These are phyloP conservation scores for Drosophila meridionalis DNA, from an alignment of 2,888 invertebrate genomes.

Conservation along the genomic window DNA sequence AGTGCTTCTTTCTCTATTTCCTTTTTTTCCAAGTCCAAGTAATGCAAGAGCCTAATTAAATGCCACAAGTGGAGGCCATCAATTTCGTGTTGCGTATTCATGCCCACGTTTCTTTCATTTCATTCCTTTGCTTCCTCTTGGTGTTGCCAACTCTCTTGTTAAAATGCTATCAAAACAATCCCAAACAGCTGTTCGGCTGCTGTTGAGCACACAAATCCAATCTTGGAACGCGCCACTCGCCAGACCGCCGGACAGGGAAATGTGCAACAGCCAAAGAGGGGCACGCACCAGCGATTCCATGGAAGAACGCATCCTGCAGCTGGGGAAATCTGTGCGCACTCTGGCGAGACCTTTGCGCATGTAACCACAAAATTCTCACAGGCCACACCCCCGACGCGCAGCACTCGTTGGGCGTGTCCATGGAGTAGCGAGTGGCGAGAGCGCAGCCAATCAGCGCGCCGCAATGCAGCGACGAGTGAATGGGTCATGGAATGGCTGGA, in stretches of 20 bases:
- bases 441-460: slow-evolving; percentile 58
- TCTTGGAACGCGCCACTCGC: slow-evolving; percentile 45
- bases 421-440: slow-evolving; percentile 60
- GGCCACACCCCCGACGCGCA: slow-evolving; percentile 54
- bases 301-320: slow-evolving; percentile 50
- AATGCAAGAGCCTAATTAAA: slow-evolving; percentile 15
- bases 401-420: slow-evolving; percentile 51
- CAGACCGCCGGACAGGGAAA: slow-evolving; percentile 39
- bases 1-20: too few species aligned
- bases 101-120: slow-evolving; percentile 10
- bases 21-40: not conserved
- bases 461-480: slow-evolving; percentile 51
- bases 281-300: slow-evolving; percentile 10
- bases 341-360: slow-evolving; percentile 65
- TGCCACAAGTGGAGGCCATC: slow-evolving; percentile 22
- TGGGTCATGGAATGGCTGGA: slow-evolving; percentile 62
- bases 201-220: slow-evolving; percentile 34
- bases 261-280: slow-evolving; percentile 71
- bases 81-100: slow-evolving; percentile 2
- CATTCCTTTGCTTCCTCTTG: not conserved
- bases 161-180: slow-evolving; percentile 46
- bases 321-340: slow-evolving; percentile 69
- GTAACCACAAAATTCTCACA: slow-evolving; percentile 23
- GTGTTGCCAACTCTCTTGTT: slow-evolving; percentile 3
- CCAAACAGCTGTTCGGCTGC: slow-evolving; percentile 68